Conservation (phyloP, 2,797 vertebrate genomes). For the Phoebastria nigripes region DNA sequence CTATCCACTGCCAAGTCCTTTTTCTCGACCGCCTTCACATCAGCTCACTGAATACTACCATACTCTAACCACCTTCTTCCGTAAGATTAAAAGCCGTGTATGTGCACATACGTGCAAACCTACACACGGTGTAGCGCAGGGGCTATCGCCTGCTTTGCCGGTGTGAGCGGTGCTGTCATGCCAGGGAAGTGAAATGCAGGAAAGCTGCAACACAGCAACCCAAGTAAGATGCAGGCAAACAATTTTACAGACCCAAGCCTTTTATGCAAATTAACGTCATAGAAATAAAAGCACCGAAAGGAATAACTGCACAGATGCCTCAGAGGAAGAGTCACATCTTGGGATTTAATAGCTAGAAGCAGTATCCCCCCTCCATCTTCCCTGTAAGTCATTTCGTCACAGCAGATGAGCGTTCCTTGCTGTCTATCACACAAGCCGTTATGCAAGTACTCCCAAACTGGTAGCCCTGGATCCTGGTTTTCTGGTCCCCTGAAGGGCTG, state of each 20-base stretch:
- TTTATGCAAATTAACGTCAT: not conserved
- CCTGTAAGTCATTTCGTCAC: not conserved
- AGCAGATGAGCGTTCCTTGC: not conserved
- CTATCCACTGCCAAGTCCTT: not conserved
- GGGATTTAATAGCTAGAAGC: not conserved
- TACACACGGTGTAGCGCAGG: accelerated
- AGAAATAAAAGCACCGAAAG: not conserved
- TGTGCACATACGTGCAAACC: accelerated
- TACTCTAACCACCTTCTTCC: not conserved
- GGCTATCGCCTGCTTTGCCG: not conserved
- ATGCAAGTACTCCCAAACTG: not conserved
- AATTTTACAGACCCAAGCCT: not conserved
- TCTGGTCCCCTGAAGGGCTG: not conserved
- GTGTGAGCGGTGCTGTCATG: not conserved
- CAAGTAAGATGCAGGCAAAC: not conserved
- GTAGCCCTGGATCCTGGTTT: conserved; percentile 3
- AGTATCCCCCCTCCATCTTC: not conserved
- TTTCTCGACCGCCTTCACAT: not conserved
- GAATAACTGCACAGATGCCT: not conserved
- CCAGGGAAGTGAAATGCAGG: not conserved
- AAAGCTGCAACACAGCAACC: not conserved
- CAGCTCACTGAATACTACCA: not conserved
- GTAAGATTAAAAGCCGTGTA: accelerated
- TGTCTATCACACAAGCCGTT: not conserved
- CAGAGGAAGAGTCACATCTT: not conserved